A percentile compares a stretch with the other conserved stretches of the same genome.
Conservation (phyloP, 2,797 vertebrate species). For the Anas capensis region DNA sequence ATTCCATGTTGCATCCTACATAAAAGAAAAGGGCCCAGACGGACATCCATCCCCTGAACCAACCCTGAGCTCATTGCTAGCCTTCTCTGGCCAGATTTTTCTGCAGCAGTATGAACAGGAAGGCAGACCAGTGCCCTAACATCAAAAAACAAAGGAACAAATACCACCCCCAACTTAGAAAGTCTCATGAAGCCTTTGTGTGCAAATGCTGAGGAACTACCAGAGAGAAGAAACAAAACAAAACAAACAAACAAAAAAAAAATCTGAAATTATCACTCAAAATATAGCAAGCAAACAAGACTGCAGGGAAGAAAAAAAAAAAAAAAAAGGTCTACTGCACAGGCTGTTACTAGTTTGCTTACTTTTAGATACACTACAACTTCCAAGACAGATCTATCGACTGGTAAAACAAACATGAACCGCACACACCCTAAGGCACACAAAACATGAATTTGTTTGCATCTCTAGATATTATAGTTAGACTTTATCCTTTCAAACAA, state of each 20-base stretch:
- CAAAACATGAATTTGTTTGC: background rate
- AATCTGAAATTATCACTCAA: background rate
- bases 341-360: background rate
- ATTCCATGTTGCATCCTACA: background rate
- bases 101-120: background rate
- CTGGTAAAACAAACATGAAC: background rate
- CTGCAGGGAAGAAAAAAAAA: background rate
- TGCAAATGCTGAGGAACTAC: background rate
- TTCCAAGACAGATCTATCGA: slow-evolving; percentile 2
- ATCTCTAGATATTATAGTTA: background rate
- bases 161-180: background rate
- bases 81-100: background rate
- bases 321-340: background rate
- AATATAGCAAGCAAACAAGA: background rate
- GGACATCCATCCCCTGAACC: background rate
- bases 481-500: background rate
- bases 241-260: no score
- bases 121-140: background rate
- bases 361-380: background rate
- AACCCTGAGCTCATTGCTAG: background rate
- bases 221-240: no score
- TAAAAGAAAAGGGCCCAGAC: background rate
- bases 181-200: background rate
- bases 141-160: background rate
- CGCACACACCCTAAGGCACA: background rate